Conservation (phyloP, 2,888 invertebrate genomes). For the Bruchidius siliquastri region DNA sequence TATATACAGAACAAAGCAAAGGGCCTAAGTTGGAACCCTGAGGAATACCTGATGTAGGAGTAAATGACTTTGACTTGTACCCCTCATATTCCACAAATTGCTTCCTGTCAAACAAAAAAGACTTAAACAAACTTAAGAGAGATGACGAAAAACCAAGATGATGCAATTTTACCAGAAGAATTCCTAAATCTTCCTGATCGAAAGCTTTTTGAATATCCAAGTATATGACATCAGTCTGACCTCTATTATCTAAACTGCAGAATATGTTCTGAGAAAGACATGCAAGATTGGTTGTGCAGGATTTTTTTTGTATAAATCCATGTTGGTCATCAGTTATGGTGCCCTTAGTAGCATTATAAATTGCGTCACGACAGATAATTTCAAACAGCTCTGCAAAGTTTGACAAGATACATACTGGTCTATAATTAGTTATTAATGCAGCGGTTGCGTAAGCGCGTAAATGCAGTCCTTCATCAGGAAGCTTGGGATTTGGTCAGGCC, state of each 20-base stretch:
- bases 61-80: conserved; percentile 1
- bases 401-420: conserved; percentile 3
- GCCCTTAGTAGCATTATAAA: conserved; percentile 2
- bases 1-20: conserved; percentile 3
- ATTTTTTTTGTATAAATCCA: conserved; percentile 15
- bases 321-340: conserved; percentile 9
- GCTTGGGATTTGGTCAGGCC: conserved; percentile 6
- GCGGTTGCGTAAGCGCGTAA: neutral
- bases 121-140: neutral
- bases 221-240: conserved; percentile 20
- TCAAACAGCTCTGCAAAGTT: conserved; percentile 4
- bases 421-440: conserved; percentile 5
- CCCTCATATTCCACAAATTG: conserved; percentile 6
- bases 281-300: conserved; percentile 17
- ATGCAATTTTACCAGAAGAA: conserved; percentile 1
- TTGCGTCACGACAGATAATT: neutral
- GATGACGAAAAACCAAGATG: conserved; percentile 4
- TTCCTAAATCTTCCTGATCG: conserved; percentile 12
- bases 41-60: conserved; percentile 3
- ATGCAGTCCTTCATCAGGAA: conserved; percentile 7
- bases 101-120: conserved; percentile 6
- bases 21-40: conserved; percentile 2
- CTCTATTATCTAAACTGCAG: conserved; percentile 7
- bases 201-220: conserved; percentile 23
- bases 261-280: conserved; percentile 14